Evolutionary conservation across 2,113 vertebrate genomes (phyloP).

Genomic region (Cynocephalus volans): DNA sequence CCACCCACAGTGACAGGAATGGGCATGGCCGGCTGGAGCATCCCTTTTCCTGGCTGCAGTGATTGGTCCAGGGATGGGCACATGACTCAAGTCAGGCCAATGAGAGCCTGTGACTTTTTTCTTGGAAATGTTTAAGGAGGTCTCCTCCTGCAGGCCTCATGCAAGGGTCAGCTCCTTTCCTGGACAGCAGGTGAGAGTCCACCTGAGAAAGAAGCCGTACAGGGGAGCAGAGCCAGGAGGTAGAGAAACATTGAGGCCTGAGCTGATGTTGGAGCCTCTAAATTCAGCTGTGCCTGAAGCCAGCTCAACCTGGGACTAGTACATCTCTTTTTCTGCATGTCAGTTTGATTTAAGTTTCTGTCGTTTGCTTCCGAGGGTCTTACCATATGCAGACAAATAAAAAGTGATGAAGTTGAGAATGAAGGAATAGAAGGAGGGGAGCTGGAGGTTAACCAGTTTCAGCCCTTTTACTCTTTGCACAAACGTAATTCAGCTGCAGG

Average conservation of each 20-base stretch:
- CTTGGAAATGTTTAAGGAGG: neutral
- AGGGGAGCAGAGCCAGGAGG: neutral
- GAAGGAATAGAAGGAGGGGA: neutral
- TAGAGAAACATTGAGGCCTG: neutral
- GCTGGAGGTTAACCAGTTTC: neutral
- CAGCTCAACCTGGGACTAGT: neutral
- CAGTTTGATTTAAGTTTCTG: neutral
- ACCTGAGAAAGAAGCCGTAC: neutral
- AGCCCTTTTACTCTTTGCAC: neutral
- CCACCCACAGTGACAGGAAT: too few species aligned
- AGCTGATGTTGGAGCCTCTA: neutral
- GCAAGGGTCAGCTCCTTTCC: neutral
- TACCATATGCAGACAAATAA: neutral
- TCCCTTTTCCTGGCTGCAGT: neutral
- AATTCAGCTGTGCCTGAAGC: neutral
- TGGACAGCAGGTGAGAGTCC: neutral
- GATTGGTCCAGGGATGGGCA: neutral
- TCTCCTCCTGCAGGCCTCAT: too few species aligned
- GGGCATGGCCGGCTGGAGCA: neutral
- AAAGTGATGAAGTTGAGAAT: neutral
- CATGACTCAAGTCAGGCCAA: neutral
- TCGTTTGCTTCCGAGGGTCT: neutral
- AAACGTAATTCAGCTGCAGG: neutral
- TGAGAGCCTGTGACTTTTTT: neutral
- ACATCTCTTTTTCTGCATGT: neutral